Percentiles rank a stretch among this genome's conserved stretches.
Conservation (phyloP, 1,140 invertebrate genomes). For the Drosophila lowei region DNA sequence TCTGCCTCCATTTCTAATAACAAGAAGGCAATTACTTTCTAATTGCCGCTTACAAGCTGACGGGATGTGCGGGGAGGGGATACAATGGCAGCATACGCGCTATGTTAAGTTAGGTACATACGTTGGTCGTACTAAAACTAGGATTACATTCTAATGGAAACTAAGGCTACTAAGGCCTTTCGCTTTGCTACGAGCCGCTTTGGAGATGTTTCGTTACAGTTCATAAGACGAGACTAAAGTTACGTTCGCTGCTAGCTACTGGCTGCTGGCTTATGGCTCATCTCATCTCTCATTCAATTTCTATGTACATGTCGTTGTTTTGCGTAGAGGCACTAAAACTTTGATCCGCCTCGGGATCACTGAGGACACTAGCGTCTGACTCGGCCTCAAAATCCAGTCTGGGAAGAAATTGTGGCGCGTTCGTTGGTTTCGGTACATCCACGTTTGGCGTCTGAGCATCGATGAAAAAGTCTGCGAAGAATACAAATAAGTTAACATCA, state of each 20-base stretch:
- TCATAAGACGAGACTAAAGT: conserved; percentile 7
- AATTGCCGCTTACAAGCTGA: conserved; percentile 46
- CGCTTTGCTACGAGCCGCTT: conserved; percentile 64
- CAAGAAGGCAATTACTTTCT: conserved; percentile 47
- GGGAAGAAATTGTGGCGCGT: conserved; percentile 12
- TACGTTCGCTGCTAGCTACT: neutral
- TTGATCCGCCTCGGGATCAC: conserved; percentile 71
- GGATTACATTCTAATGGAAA: conserved; percentile 27
- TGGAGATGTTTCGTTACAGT: conserved; percentile 55
- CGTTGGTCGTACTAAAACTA: conserved; percentile 48
- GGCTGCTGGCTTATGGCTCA: neutral
- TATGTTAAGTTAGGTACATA: conserved; percentile 65
- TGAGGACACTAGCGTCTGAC: conserved; percentile 47
- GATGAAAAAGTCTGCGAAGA: conserved; percentile 63
- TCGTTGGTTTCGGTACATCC: conserved; percentile 3
- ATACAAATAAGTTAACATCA: neutral
- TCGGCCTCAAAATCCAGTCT: conserved; percentile 18
- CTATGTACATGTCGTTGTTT: conserved; percentile 54
- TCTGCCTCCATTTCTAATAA: conserved; percentile 16
- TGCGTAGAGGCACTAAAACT: conserved; percentile 28
- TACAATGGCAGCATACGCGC: conserved; percentile 38
- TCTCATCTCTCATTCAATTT: conserved; percentile 37
- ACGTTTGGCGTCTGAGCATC: conserved; percentile 54
- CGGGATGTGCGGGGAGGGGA: conserved; percentile 10
- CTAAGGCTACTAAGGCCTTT: conserved; percentile 42